A percentile compares a stretch with the other conserved stretches of the same genome.
These are phyloP conservation scores for Chelon auratus DNA, from an alignment of 2,797 vertebrate species.

Conservation along the genomic window DNA sequence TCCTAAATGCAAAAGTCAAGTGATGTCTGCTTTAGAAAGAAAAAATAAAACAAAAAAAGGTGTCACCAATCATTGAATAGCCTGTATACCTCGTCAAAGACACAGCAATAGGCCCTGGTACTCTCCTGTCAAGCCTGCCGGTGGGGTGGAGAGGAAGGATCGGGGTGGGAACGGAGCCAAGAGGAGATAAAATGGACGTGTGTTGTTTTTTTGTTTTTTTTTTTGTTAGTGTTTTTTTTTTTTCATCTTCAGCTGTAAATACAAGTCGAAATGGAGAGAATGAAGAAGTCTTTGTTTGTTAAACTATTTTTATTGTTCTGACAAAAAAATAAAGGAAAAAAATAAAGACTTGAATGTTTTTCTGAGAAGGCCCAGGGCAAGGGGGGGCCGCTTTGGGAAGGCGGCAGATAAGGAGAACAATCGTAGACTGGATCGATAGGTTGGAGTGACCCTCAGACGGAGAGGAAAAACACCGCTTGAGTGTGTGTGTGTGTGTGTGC, in stretches of 20 bases:
- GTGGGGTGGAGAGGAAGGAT: constrained; percentile 51
- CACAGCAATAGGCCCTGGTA: constrained; percentile 82
- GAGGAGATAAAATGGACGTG: constrained; percentile 79
- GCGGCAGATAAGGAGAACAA: constrained; percentile 33
- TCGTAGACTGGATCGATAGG: constrained; percentile 45
- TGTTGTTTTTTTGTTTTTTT: constrained; percentile 56
- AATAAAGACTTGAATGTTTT: constrained; percentile 9
- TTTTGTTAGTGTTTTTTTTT: constrained; percentile 38
- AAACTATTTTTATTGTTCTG: constrained; percentile 89
- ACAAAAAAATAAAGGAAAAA: constrained; percentile 78
- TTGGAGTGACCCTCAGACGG: constrained; percentile 45
- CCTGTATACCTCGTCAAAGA: constrained; percentile 84
- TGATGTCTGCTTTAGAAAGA: constrained; percentile 46
- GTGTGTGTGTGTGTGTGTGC: constrained; percentile 18
- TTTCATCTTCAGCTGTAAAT: constrained; percentile 85
- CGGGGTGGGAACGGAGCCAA: constrained; percentile 79
- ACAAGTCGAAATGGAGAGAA: constrained; percentile 79
- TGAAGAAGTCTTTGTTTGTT: constrained; percentile 87
- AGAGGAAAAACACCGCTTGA: constrained; percentile 10
- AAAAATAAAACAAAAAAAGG: neutral
- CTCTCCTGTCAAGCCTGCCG: constrained; percentile 63
- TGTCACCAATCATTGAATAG: constrained; percentile 77
- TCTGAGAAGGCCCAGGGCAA: neutral
- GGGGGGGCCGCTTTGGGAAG: neutral
- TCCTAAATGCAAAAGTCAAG: constrained; percentile 64